A percentile compares a stretch with the other conserved stretches of the same genome.
These are phyloP conservation scores for Alexandromys fortis DNA, from an alignment of 2,113 vertebrate species.

Conservation along the genomic window DNA sequence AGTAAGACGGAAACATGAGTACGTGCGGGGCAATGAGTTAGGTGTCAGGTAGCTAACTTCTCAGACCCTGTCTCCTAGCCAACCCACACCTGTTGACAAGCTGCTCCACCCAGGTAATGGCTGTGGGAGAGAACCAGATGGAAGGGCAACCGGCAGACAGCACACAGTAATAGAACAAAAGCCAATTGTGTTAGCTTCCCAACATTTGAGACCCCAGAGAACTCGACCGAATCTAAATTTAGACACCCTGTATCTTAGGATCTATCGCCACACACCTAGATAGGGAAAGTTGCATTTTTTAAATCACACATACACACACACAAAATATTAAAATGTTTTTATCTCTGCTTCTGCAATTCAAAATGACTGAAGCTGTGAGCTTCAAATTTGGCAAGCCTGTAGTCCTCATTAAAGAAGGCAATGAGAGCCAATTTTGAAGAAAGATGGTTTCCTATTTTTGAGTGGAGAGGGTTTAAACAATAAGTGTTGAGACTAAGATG, in stretches of 20 bases:
- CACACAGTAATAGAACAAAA: not conserved
- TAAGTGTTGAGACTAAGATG: conserved; percentile 58
- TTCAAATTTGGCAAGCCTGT: conserved; percentile 81
- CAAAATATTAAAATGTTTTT: conserved; percentile 75
- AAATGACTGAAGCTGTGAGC: conserved; percentile 83
- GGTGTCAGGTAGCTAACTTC: not conserved
- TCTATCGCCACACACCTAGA: conserved; percentile 65
- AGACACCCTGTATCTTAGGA: conserved; percentile 42
- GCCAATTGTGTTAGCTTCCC: not conserved
- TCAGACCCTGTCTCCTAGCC: not conserved
- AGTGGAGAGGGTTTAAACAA: conserved; percentile 75
- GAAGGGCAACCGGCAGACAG: not conserved
- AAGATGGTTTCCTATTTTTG: conserved; percentile 81
- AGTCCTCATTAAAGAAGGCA: conserved; percentile 81
- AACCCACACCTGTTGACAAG: conserved; percentile 34
- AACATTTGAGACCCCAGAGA: conserved; percentile 34
- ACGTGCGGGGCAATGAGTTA: not conserved
- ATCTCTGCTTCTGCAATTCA: conserved; percentile 79
- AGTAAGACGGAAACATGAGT: conserved; percentile 38
- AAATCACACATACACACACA: conserved; percentile 37
- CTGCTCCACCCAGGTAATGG: not conserved
- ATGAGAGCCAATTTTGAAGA: conserved; percentile 78
- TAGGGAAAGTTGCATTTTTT: conserved; percentile 51
- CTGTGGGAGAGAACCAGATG: not conserved
- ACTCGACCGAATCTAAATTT: conserved; percentile 53